Base-by-base conservation (phyloP, 2,888 invertebrate species). In the Lepetodrilus schrolli region DNA sequence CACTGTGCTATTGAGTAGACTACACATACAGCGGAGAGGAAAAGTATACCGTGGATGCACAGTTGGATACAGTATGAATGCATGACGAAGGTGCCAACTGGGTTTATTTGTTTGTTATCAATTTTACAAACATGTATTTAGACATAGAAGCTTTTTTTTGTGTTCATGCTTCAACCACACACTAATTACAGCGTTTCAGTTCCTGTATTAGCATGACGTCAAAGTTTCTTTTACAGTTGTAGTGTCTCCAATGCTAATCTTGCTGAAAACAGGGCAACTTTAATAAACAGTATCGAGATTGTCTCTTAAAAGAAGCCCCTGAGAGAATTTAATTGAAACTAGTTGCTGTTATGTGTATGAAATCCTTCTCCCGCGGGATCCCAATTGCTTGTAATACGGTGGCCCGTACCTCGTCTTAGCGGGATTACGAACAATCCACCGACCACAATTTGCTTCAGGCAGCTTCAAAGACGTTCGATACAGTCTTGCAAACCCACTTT, bases 221-320 rank as follows among this genome's bases (percentile, higher is more conserved):
- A n/a, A n/a, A n/a, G n/a, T n/a, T n/a, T n/a, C n/a, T n/a, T n/a
- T n/a, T n/a, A n/a, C n/a, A n/a, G n/a, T n/a, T n/a, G n/a, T n/a
- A n/a, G n/a, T 43, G 43, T 43, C 43, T 43, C 17, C 17, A 43
- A 4, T 17, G 10, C 43, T 17, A 43, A 13, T 43, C 43, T 17
- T 43, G 43, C n/a, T 43, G n/a, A 17, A 43, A 43, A 17, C 43
- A 17, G 43, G 43, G 17, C 43, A 43, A 43, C 7, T 17, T 43
- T 17, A 43, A 43, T 43, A 43, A 43, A 43, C 30, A 58, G 17
- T 58, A 30, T 58, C 30, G 17, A 58, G 17, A 23, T 58, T 58
- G 58, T 58, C 58, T 58, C 58, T 58, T 23, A 58, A 30, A 58
- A 58, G 30, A 30, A 58, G 58, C 58, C 58, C 58, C 58, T 21